Evolutionary conservation across 2,797 vertebrate genomes (phyloP).

Genomic region (Micropoecilia bifurca): DNA sequence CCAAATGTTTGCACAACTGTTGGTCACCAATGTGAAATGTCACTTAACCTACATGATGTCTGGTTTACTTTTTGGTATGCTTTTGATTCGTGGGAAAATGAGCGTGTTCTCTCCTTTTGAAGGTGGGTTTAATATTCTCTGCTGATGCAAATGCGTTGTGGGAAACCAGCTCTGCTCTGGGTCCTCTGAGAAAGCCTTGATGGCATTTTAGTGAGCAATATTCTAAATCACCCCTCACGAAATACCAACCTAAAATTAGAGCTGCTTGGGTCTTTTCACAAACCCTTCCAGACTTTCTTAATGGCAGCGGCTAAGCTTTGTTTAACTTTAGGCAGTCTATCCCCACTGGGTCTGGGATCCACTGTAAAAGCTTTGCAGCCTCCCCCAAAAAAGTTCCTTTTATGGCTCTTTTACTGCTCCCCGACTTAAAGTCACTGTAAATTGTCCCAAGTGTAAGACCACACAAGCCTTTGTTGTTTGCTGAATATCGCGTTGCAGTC

Average conservation of each 20-base stretch:
- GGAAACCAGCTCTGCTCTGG: slow-evolving; percentile 66
- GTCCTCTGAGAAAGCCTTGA: slow-evolving; percentile 76
- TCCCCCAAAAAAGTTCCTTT: slow-evolving; percentile 72
- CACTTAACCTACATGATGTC: not conserved
- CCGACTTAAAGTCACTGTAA: slow-evolving; percentile 72
- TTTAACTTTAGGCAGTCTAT: slow-evolving; percentile 63
- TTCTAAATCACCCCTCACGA: slow-evolving; percentile 64
- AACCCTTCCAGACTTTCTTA: slow-evolving; percentile 62
- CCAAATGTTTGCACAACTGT: slow-evolving; percentile 8
- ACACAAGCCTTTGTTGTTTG: slow-evolving; percentile 32
- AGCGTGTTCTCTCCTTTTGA: slow-evolving; percentile 4
- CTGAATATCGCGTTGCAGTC: slow-evolving; percentile 58
- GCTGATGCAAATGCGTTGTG: slow-evolving; percentile 65
- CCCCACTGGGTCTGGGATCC: slow-evolving; percentile 68
- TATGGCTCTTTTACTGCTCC: slow-evolving; percentile 64
- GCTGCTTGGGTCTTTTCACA: slow-evolving; percentile 55
- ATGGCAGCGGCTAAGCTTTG: slow-evolving; percentile 69
- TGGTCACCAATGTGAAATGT: not conserved
- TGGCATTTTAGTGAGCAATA: slow-evolving; percentile 70
- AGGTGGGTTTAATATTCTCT: slow-evolving; percentile 22
- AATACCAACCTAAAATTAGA: slow-evolving; percentile 82
- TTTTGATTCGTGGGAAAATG: slow-evolving; percentile 18
- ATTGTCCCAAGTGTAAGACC: slow-evolving; percentile 48
- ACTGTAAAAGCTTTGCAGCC: slow-evolving; percentile 52
- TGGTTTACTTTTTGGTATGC: not conserved